phyloP scores from a whole-genome alignment of 2,888 invertebrate genomes.

The Campoletis raptor region DNA sequence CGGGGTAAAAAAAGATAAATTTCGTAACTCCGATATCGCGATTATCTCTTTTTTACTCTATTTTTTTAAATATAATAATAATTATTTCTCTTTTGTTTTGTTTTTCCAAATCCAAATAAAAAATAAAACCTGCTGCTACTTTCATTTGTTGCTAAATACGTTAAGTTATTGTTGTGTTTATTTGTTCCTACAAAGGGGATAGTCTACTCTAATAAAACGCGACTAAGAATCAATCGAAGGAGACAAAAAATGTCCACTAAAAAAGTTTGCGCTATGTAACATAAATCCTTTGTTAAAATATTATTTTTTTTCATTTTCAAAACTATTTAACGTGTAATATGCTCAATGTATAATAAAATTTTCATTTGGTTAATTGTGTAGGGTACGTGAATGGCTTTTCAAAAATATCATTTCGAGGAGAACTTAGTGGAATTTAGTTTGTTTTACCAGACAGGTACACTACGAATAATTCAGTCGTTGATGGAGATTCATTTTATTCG shows the following conservation, averaged over 20 bases:
- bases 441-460: slow-evolving; percentile 52
- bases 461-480: slow-evolving; percentile 65
- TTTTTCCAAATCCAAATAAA: slow-evolving; percentile 4
- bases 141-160: not conserved
- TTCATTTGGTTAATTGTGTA: slow-evolving; percentile 66
- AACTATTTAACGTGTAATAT: slow-evolving; percentile 49
- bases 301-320: slow-evolving; percentile 29
- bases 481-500: slow-evolving; percentile 39
- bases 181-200: not conserved
- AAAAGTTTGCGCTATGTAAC: slow-evolving; percentile 36
- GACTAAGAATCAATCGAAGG: slow-evolving; percentile 27
- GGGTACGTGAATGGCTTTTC: slow-evolving; percentile 46
- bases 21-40: not conserved
- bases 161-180: slow-evolving; percentile 6
- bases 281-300: slow-evolving; percentile 22
- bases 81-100: not conserved
- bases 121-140: not conserved
- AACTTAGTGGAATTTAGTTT: slow-evolving; percentile 11
- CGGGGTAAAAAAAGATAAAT: slow-evolving; percentile 1
- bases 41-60: not conserved
- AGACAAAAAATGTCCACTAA: slow-evolving; percentile 49
- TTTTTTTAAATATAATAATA: too few relatives aligned
- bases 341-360: slow-evolving; percentile 55
- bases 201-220: slow-evolving; percentile 13
- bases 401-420: slow-evolving; percentile 17